Evolutionary conservation across 2,113 vertebrate genomes (phyloP), one percentile per base, ranked within the genome.

Genomic region (Eptesicus fuscus): DNA sequence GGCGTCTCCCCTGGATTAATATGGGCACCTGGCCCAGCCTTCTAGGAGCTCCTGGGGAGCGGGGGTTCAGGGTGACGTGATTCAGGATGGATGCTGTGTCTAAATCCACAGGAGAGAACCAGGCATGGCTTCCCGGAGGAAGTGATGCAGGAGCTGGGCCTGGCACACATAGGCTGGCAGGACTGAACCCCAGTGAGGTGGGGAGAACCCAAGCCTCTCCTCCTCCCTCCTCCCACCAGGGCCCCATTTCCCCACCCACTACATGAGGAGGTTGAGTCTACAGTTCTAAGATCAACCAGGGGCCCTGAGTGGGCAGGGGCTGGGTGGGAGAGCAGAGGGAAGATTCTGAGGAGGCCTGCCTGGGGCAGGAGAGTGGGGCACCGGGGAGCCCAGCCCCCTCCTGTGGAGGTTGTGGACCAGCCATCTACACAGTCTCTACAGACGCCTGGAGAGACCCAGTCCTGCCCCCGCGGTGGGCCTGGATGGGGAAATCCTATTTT

Each of bases 401-500:
- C 35, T 8, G 2, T 20, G 65, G 86, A 83, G 0, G 0, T 1
- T 30, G 30, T 0, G 1, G 69, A 20, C 65, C 22, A 12, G 16
- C 3, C 16, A 49, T 11, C 20, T 44, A 63, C 84, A 0, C 0
- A 30, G 56, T 23, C 37, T n/a, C 67, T 44, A 18, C 17, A 25
- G 61, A 79, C 20, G 28, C 20, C n/a, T 20, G 2, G 42, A 16
- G 67, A 59, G 47, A 61, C 67, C 56, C 42, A 77, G 83, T 42
- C 37, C 35, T 0, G 76, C n/a, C 59, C 49, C 65, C 11, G n/a
- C 44, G 42, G 40, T 17, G 14, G 40, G 51, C 47, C 35, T 83
- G 47, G 51, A 51, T 63, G 40, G 78, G 67, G 56, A 74, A 35
- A 77, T 70, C 93, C 61, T 84, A 37, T 80, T 69, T 94, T 44